phyloP scores from a whole-genome alignment of 2,797 vertebrate species.

The Eutrigla gurnardus region DNA sequence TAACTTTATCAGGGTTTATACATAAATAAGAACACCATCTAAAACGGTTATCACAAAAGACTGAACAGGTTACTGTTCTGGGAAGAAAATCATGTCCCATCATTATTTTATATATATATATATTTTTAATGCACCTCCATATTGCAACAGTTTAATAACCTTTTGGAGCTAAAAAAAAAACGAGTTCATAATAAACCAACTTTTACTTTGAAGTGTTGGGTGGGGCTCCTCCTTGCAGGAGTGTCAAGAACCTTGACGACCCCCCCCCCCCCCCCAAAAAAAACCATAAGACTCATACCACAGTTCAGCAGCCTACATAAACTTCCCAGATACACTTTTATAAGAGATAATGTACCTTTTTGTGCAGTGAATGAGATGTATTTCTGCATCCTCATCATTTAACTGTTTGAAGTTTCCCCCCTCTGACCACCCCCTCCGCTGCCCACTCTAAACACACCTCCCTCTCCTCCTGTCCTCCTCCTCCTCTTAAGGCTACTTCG shows the following conservation, averaged over 20 bases:
- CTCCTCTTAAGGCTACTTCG: conserved; percentile 85
- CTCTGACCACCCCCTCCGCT: conserved; percentile 44
- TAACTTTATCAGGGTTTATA: not conserved
- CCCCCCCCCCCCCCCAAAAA: not conserved
- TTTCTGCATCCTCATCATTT: not conserved
- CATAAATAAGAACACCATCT: not conserved
- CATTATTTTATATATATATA: not conserved
- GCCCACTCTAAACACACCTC: conserved; percentile 86
- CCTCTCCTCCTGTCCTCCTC: conserved; percentile 86
- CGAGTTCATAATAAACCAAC: not conserved
- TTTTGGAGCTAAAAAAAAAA: not conserved
- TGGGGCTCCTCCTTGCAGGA: not conserved
- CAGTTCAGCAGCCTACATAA: not conserved
- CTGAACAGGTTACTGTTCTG: not conserved
- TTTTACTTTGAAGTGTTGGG: not conserved
- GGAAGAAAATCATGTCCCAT: not conserved
- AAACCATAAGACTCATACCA: not conserved
- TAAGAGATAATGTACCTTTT: no score
- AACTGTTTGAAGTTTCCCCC: conserved; percentile 2
- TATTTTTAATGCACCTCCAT: not conserved
- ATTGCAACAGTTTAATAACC: not conserved
- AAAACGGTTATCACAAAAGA: not conserved
- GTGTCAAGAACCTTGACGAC: not conserved
- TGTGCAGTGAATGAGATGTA: not conserved
- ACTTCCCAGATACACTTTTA: not conserved